These are phyloP conservation scores for Capreolus pygargus DNA, from an alignment of 2,113 vertebrate species.

Conservation along the genomic window DNA sequence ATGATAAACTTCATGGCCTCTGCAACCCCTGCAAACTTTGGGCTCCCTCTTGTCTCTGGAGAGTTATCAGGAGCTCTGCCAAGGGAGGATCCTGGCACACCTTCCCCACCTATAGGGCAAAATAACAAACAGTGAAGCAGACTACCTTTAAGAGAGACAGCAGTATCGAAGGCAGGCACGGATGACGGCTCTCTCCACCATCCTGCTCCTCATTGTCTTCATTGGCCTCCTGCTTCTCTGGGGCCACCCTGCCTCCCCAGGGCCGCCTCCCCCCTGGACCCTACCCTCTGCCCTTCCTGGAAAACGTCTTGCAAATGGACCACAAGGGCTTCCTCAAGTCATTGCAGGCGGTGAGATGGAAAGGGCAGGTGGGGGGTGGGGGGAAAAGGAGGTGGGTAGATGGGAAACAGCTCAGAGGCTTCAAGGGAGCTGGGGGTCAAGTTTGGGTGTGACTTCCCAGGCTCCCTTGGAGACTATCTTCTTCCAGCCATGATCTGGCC, in stretches of 20 bases:
- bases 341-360: neutral
- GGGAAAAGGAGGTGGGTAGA: neutral
- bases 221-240: neutral
- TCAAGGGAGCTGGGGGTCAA: neutral
- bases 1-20: neutral
- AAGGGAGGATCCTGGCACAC: neutral
- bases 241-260: rapidly evolving
- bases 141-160: neutral
- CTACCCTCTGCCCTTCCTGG: neutral
- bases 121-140: neutral
- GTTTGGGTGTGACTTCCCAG: neutral
- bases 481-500: neutral
- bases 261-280: neutral
- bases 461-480: neutral
- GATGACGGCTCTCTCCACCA: too few species aligned
- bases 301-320: neutral
- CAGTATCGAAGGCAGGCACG: too few species aligned
- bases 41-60: neutral
- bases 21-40: neutral
- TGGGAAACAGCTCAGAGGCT: neutral
- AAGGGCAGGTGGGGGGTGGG: neutral
- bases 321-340: neutral
- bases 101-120: too few species aligned
- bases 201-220: neutral
- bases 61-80: neutral